Evolutionary conservation across 2,888 invertebrate genomes (phyloP).

Genomic region (Rhingia campestris): DNA sequence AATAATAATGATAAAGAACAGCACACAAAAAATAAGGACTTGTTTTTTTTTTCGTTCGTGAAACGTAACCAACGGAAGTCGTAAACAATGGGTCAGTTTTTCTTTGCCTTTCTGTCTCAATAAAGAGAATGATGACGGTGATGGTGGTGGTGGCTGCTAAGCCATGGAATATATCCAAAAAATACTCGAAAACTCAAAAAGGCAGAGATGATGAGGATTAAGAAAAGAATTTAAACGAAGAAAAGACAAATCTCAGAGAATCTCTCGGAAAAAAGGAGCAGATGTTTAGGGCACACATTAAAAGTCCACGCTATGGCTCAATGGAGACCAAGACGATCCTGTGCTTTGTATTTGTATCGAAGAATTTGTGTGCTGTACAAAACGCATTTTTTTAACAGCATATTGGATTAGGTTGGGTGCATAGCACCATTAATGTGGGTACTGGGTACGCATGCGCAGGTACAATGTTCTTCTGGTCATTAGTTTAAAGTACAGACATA

Average conservation of each 20-base stretch:
- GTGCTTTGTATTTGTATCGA: constrained; percentile 14
- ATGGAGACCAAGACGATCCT: background rate
- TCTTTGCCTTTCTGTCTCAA: constrained; percentile 52
- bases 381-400: constrained; percentile 36
- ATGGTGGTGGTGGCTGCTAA: constrained; percentile 23
- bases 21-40: constrained; percentile 23
- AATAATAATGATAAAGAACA: constrained; percentile 61
- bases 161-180: constrained; percentile 45
- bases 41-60: constrained; percentile 37
- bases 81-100: constrained; percentile 71
- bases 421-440: background rate
- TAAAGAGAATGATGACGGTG: constrained; percentile 36
- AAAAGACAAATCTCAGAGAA: constrained; percentile 62
- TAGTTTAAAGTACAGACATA: too few relatives aligned
- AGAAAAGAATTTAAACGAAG: constrained; percentile 54
- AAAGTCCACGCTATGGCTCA: constrained; percentile 31
- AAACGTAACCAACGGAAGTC: constrained; percentile 69
- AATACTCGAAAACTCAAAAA: constrained; percentile 68
- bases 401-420: constrained; percentile 29
- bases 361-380: constrained; percentile 10
- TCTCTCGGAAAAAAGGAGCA: constrained; percentile 51
- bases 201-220: constrained; percentile 72
- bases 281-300: constrained; percentile 53
- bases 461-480: too few relatives aligned
- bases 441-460: too few relatives aligned